Evolutionary conservation across 2,113 vertebrate genomes (phyloP).

Genomic region (Mesocricetus auratus): DNA sequence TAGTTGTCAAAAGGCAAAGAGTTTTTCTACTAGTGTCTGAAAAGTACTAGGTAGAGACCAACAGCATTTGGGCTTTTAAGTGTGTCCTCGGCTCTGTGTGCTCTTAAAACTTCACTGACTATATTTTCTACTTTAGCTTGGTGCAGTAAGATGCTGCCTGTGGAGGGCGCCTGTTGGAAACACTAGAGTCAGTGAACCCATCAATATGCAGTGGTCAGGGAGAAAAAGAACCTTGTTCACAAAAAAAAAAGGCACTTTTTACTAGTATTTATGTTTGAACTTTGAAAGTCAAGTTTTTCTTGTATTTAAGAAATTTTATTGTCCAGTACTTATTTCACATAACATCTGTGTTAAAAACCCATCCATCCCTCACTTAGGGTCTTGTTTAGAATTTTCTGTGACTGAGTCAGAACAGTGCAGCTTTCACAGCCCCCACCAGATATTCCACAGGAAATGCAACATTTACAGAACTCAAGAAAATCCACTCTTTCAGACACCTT

Average conservation of each 20-base stretch:
- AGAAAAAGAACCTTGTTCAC: constrained; percentile 16
- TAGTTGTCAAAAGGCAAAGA: neutral
- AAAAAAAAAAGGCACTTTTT: constrained; percentile 22
- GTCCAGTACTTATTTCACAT: constrained; percentile 22
- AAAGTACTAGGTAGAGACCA: constrained; percentile 50
- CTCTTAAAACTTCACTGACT: constrained; percentile 33
- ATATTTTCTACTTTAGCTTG: constrained; percentile 42
- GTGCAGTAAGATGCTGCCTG: neutral
- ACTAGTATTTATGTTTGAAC: neutral
- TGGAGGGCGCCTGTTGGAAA: constrained; percentile 30
- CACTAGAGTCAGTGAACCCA: constrained; percentile 9
- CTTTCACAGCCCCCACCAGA: neutral
- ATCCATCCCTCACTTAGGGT: neutral
- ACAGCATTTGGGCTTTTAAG: constrained; percentile 23
- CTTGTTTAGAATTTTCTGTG: constrained; percentile 38
- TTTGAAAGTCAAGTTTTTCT: constrained; percentile 14
- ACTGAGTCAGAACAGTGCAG: neutral
- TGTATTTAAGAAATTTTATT: constrained; percentile 36
- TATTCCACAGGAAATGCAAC: constrained; percentile 51
- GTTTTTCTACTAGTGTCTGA: constrained; percentile 43
- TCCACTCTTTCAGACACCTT: constrained; percentile 1
- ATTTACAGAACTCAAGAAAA: constrained; percentile 7
- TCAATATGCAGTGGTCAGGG: neutral
- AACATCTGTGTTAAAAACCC: neutral
- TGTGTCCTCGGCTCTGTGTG: constrained; percentile 18